Percentiles rank a stretch among this genome's conserved stretches.
Conservation (phyloP, 2,113 vertebrate genomes). For the Xerus inauris region DNA sequence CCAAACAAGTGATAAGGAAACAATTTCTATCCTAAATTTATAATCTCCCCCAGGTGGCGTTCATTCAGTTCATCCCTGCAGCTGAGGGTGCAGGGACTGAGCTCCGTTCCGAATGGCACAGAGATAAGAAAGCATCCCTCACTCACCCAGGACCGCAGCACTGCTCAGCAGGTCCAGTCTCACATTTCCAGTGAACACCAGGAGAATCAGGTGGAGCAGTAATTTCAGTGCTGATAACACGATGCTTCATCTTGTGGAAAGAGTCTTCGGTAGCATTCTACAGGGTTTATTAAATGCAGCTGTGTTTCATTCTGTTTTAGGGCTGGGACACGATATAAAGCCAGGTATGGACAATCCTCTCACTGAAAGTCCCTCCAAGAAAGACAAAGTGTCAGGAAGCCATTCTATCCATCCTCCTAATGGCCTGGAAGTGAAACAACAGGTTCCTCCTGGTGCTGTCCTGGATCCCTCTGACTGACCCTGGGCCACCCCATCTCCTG, state of each 20-base stretch:
- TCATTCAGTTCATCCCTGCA: neutral
- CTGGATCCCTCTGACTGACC: fast-evolving
- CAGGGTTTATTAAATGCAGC: neutral
- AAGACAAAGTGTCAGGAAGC: fast-evolving
- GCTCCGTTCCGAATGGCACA: fast-evolving
- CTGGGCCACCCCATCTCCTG: neutral
- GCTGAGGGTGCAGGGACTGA: neutral
- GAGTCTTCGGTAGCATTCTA: neutral
- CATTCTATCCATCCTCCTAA: fast-evolving
- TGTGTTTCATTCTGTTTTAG: neutral
- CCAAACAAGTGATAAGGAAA: neutral
- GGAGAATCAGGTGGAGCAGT: neutral
- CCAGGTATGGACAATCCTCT: neutral
- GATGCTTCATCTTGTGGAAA: neutral
- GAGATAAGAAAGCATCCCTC: fast-evolving
- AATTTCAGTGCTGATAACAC: fast-evolving
- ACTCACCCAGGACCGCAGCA: too few relatives aligned
- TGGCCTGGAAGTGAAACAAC: neutral
- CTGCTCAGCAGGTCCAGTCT: neutral
- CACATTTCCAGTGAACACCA: fast-evolving
- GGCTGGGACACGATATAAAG: fast-evolving
- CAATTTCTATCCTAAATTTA: too few relatives aligned
- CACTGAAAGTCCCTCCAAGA: neutral
- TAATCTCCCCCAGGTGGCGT: neutral
- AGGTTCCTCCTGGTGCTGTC: too few relatives aligned